These are phyloP conservation scores for Oceanodroma leucorhoa DNA, from an alignment of 2,797 vertebrate genomes.

Conservation along the genomic window DNA sequence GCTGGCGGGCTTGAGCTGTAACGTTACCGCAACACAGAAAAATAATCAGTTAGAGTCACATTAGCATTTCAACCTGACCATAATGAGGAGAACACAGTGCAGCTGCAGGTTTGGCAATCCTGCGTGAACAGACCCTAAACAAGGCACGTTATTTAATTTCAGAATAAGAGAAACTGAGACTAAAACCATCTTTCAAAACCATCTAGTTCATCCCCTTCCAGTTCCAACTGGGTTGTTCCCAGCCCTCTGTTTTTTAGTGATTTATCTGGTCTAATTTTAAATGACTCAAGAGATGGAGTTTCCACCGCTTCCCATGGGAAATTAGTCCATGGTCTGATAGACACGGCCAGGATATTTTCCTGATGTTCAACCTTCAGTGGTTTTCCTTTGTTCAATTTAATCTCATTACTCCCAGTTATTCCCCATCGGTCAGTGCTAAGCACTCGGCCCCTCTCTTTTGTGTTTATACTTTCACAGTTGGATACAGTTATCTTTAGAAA, in stretches of 20 bases:
- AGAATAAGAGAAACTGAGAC: conserved; percentile 14
- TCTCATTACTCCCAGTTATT: conserved; percentile 63
- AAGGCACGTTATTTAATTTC: conserved; percentile 3
- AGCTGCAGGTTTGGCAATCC: conserved; percentile 33
- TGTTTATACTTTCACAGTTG: conserved; percentile 18
- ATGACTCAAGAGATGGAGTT: conserved; percentile 58
- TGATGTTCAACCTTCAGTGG: conserved; percentile 60
- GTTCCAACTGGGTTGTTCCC: conserved; percentile 1
- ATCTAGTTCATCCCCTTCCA: background rate
- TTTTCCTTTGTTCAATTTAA: conserved; percentile 69
- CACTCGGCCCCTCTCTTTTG: conserved; percentile 9
- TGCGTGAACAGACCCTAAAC: background rate
- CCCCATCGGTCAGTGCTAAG: background rate
- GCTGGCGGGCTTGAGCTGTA: background rate
- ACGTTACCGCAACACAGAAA: background rate
- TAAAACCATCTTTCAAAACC: background rate
- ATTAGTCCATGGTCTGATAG: conserved; percentile 67
- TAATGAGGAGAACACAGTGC: background rate
- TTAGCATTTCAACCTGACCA: conserved; percentile 40
- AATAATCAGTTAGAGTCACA: background rate
- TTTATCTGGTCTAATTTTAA: conserved; percentile 62
- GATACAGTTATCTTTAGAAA: background rate
- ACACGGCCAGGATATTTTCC: conserved; percentile 56
- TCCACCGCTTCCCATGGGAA: conserved; percentile 61
- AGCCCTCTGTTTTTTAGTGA: background rate